A percentile compares a stretch with the other conserved stretches of the same genome.
Evolutionary conservation across 1,140 invertebrate species (phyloP).

Genomic region (Asobara japonica): DNA sequence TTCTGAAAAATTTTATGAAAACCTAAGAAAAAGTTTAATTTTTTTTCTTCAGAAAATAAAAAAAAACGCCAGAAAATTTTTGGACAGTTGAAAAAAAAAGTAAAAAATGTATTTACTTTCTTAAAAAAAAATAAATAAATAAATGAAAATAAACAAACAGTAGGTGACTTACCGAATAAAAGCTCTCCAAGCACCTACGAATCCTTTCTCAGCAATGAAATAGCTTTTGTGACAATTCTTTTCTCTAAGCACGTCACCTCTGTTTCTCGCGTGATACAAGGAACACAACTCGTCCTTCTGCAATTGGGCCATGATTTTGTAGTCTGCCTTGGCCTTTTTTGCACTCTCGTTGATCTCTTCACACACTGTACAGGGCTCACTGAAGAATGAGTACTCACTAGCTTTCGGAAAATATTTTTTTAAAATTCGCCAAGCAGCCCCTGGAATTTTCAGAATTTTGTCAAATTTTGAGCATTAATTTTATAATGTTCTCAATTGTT

Average conservation of each 20-base stretch:
- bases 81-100: no score
- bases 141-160: no score
- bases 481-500: no score
- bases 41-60: no score
- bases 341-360: conserved; percentile 54
- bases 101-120: no score
- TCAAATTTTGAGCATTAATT: no score
- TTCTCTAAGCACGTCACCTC: conserved; percentile 51
- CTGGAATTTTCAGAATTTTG: no score
- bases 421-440: conserved; percentile 67
- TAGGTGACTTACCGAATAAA: conserved; percentile 60
- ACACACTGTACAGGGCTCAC: conserved; percentile 63
- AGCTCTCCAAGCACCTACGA: conserved; percentile 57
- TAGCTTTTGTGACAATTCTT: conserved; percentile 42
- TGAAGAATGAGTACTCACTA: conserved; percentile 58
- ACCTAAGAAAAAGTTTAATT: no score
- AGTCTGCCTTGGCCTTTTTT: conserved; percentile 56
- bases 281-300: conserved; percentile 57
- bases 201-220: conserved; percentile 57
- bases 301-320: conserved; percentile 59
- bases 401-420: conserved; percentile 69
- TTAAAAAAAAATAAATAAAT: conserved; percentile 1
- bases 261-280: conserved; percentile 55
- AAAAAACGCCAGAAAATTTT: no score
- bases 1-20: no score